Evolutionary conservation across 2,113 vertebrate genomes (phyloP).

Genomic region (Scophthalmus maximus): DNA sequence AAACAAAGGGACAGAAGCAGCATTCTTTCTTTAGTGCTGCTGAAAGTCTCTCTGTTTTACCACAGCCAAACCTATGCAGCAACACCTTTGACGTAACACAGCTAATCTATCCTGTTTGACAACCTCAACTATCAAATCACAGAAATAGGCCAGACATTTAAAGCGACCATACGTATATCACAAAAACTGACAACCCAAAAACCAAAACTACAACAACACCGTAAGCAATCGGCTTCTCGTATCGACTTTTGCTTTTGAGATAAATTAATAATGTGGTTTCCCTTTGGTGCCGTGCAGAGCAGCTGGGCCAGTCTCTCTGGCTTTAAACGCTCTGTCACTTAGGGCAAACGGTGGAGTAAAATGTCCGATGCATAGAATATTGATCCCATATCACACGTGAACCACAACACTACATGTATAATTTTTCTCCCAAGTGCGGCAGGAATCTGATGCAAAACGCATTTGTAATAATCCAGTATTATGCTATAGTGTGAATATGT

Average conservation of each 20-base stretch:
- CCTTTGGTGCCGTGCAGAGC: constrained; percentile 62
- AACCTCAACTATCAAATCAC: constrained; percentile 15
- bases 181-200: constrained; percentile 42
- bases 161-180: constrained; percentile 22
- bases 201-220: constrained; percentile 44
- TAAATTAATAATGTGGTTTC: constrained; percentile 77
- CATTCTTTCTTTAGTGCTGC: constrained; percentile 28
- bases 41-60: constrained; percentile 26
- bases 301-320: constrained; percentile 60
- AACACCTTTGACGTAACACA: neutral
- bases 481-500: constrained; percentile 43
- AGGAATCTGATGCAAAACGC: constrained; percentile 60
- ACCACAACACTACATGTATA: constrained; percentile 56
- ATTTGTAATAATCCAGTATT: constrained; percentile 55
- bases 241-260: constrained; percentile 75
- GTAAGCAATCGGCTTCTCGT: constrained; percentile 61
- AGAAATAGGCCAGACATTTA: constrained; percentile 21
- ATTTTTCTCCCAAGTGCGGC: constrained; percentile 57
- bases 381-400: constrained; percentile 69
- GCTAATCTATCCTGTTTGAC: neutral
- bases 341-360: constrained; percentile 76
- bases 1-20: constrained; percentile 59
- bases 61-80: neutral
- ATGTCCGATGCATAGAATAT: constrained; percentile 73
- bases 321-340: constrained; percentile 78